Conservation (phyloP, 1,140 invertebrate genomes). For the Diprion similis region DNA sequence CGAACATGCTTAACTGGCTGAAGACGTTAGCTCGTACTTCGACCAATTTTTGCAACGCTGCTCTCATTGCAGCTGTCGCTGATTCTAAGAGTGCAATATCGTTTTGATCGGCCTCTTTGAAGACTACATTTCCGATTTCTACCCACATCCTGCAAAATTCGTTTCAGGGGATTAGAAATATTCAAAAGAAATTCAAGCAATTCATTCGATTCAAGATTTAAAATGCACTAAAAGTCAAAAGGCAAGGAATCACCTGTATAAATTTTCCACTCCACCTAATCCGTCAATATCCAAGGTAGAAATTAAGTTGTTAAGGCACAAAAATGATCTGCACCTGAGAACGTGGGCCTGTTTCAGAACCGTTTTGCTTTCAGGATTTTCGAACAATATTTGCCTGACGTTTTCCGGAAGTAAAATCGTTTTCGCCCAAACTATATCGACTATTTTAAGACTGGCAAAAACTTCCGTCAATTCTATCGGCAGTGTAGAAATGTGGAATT, state of each 20-base stretch:
- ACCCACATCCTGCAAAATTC: slow-evolving; percentile 63
- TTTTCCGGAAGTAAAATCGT: slow-evolving; percentile 61
- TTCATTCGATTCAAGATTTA: not conserved
- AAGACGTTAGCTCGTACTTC: slow-evolving; percentile 48
- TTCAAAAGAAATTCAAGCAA: slow-evolving; percentile 1
- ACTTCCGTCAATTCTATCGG: slow-evolving; percentile 61
- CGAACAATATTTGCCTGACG: slow-evolving; percentile 60
- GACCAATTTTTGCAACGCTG: slow-evolving; percentile 59
- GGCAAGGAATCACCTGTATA: slow-evolving; percentile 49
- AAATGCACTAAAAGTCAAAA: slow-evolving; percentile 37
- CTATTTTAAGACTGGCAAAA: slow-evolving; percentile 61
- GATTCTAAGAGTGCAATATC: slow-evolving; percentile 68
- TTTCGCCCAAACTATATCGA: slow-evolving; percentile 65
- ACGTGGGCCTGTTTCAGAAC: slow-evolving; percentile 58
- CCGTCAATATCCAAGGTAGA: slow-evolving; percentile 65
- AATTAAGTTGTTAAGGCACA: slow-evolving; percentile 75
- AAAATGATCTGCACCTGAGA: slow-evolving; percentile 66
- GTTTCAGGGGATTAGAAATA: slow-evolving; percentile 11
- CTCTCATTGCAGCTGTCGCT: slow-evolving; percentile 70
- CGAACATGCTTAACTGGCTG: slow-evolving; percentile 46
- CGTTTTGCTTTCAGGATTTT: slow-evolving; percentile 57
- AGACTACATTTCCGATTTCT: slow-evolving; percentile 66
- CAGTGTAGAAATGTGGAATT: slow-evolving; percentile 49
- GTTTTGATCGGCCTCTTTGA: slow-evolving; percentile 53
- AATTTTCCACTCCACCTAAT: slow-evolving; percentile 65